Conservation (phyloP, 2,888 invertebrate genomes). For the Cephus runcator region DNA sequence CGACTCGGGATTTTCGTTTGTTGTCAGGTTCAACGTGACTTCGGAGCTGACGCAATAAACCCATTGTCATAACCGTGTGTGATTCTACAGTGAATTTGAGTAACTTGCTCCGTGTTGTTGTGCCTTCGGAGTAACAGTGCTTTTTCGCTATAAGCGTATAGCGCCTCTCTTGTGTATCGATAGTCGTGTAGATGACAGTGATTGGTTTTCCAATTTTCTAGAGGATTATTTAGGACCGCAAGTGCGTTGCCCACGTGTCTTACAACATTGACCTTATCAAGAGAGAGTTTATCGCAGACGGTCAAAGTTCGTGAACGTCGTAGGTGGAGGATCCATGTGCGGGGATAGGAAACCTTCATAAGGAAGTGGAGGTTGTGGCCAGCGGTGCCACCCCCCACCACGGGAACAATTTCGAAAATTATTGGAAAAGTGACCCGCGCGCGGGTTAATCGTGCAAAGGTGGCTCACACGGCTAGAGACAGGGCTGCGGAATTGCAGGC, state of each 20-base stretch:
- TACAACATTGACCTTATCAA: constrained; percentile 12
- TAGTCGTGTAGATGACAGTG: neutral
- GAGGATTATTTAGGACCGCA: neutral
- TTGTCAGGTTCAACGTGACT: neutral
- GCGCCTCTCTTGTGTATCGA: neutral
- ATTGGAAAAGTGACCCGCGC: constrained; percentile 30
- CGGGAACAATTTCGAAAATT: constrained; percentile 17
- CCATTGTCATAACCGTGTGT: neutral
- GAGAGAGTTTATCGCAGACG: constrained; percentile 25
- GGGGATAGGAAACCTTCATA: neutral
- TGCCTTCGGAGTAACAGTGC: neutral
- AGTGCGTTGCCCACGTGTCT: neutral
- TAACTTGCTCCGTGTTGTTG: neutral
- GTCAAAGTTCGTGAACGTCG: neutral
- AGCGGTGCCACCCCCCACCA: neutral
- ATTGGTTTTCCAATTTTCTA: neutral
- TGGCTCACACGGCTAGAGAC: constrained; percentile 62
- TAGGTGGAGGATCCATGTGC: neutral
- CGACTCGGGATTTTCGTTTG: neutral
- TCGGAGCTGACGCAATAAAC: neutral
- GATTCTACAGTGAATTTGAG: neutral
- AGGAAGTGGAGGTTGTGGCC: neutral
- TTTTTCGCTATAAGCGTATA: neutral
- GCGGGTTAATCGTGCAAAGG: constrained; percentile 40
- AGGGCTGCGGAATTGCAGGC: constrained; percentile 58